These are phyloP conservation scores for Dromaius novaehollandiae DNA, from an alignment of 2,113 vertebrate species.

Conservation along the genomic window DNA sequence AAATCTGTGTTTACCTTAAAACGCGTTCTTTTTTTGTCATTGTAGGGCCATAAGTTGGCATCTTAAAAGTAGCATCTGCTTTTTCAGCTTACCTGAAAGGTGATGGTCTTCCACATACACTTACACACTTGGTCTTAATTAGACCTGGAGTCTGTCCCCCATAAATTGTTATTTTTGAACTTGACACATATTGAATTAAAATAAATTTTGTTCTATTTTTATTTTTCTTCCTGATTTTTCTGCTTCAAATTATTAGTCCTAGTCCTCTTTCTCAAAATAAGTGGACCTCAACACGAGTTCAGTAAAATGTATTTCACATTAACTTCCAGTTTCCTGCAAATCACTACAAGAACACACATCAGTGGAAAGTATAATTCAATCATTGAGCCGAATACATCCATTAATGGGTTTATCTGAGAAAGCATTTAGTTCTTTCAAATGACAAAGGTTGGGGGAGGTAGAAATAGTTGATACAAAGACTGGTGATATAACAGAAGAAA, in stretches of 20 bases:
- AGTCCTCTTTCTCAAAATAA: neutral
- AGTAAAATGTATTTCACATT: neutral
- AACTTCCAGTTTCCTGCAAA: neutral
- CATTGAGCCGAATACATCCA: neutral
- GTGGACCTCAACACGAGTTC: fast-evolving
- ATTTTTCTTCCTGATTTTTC: neutral
- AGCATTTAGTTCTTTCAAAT: neutral
- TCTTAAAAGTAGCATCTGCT: neutral
- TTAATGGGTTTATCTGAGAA: neutral
- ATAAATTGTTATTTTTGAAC: neutral
- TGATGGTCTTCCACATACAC: neutral
- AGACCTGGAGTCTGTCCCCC: neutral
- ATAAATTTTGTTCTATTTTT: neutral
- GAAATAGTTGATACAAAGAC: neutral
- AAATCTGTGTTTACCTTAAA: neutral
- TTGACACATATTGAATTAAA: neutral
- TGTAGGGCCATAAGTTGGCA: neutral
- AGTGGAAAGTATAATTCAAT: neutral
- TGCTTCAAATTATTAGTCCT: neutral
- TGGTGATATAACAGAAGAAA: neutral
- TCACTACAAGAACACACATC: neutral
- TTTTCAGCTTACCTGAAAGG: neutral
- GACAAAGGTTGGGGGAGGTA: neutral
- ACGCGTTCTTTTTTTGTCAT: neutral
- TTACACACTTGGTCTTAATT: neutral